phyloP scores from a whole-genome alignment of 2,113 vertebrate genomes.

The Hemichromis elongatus region DNA sequence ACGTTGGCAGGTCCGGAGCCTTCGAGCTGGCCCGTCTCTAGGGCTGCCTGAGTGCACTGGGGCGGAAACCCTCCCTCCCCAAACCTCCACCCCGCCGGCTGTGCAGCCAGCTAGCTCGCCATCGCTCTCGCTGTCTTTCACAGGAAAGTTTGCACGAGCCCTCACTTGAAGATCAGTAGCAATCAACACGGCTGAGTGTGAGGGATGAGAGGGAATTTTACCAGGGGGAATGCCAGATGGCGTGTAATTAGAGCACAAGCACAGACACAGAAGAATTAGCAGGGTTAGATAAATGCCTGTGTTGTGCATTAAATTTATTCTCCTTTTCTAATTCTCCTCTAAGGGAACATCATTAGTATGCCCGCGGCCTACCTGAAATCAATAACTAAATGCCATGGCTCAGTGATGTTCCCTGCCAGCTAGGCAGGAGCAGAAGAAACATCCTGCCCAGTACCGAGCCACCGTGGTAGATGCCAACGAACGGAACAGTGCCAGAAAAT shows the following conservation, averaged over 20 bases:
- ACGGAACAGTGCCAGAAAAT: conserved; percentile 32
- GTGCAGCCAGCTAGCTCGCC: conserved; percentile 24
- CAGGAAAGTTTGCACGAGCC: conserved; percentile 50
- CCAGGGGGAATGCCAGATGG: conserved; percentile 70
- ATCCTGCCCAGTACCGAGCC: conserved; percentile 23
- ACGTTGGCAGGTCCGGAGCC: conserved; percentile 25
- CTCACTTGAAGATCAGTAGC: conserved; percentile 62
- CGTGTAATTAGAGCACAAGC: conserved; percentile 66
- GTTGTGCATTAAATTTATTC: conserved; percentile 55
- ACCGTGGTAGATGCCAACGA: conserved; percentile 37
- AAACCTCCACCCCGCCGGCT: not conserved
- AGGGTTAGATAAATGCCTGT: conserved; percentile 63
- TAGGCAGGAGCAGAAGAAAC: conserved; percentile 8
- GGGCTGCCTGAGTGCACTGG: conserved; percentile 26
- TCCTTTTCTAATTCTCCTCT: conserved; percentile 38
- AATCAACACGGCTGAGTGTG: conserved; percentile 58
- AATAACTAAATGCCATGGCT: conserved; percentile 50
- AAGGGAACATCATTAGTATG: conserved; percentile 59
- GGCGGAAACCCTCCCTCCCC: conserved; percentile 5
- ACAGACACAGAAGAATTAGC: conserved; percentile 62
- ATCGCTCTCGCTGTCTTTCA: conserved; percentile 39
- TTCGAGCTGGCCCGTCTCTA: conserved; percentile 18
- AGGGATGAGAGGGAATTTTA: conserved; percentile 61
- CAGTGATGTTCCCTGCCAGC: conserved; percentile 47
- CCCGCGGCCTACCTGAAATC: conserved; percentile 54